Conservation (phyloP, 2,888 invertebrate genomes). For the Auanema sp. region DNA sequence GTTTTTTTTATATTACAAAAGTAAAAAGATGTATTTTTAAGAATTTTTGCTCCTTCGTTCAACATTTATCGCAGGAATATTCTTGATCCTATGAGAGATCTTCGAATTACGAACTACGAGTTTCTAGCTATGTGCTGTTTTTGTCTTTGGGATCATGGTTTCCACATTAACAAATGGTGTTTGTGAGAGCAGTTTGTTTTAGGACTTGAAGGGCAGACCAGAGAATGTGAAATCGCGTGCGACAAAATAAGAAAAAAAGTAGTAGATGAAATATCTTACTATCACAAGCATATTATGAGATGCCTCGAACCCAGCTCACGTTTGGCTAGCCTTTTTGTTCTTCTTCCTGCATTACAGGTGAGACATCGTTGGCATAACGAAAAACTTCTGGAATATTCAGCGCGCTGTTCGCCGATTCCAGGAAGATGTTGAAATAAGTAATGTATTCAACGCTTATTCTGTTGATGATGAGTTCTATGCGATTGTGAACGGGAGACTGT, state of each 20-base stretch:
- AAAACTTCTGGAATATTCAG: too few species aligned
- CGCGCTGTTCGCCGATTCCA: constrained; percentile 40
- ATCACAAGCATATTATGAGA: constrained; percentile 28
- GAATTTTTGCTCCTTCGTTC: constrained; percentile 41
- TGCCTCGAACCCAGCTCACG: constrained; percentile 29
- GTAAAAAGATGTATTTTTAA: too few species aligned
- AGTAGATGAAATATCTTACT: constrained; percentile 30
- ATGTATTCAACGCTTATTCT: constrained; percentile 39
- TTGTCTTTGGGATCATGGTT: constrained; percentile 45
- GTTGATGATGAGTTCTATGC: constrained; percentile 41
- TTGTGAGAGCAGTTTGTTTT: neutral
- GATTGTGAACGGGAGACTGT: constrained; percentile 30
- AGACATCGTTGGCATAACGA: too few species aligned
- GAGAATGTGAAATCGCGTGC: constrained; percentile 26
- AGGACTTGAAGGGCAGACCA: constrained; percentile 36
- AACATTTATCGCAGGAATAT: constrained; percentile 40
- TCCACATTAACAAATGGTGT: too few species aligned
- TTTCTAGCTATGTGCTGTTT: constrained; percentile 37
- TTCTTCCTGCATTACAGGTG: constrained; percentile 39
- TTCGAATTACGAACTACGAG: constrained; percentile 34
- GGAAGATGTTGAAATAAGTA: constrained; percentile 43
- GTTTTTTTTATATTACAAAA: constrained; percentile 10
- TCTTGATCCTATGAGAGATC: constrained; percentile 35
- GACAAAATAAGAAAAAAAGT: constrained; percentile 24
- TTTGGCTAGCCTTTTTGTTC: constrained; percentile 29